Base-by-base conservation (phyloP, 2,888 invertebrate genomes). In the Apeira syringaria region DNA sequence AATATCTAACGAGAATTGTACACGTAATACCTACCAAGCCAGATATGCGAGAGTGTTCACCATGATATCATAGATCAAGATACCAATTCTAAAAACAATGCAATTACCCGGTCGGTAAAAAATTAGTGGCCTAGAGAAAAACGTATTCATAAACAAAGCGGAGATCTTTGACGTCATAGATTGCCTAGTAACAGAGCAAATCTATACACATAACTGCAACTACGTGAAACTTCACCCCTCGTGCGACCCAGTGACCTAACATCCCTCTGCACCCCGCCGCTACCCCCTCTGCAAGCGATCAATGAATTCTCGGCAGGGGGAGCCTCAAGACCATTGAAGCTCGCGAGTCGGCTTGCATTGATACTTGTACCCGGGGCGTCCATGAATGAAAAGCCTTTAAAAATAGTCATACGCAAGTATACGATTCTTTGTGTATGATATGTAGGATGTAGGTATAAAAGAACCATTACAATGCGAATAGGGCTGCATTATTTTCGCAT, bases 161-260 rank as follows among this genome's bases (percentile, higher is more conserved):
- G 45, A 27, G 41, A 55, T 61, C 53, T 57, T 51, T 63, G 66
- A 62, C 62, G 59, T 60, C 46, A 57, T 52, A 54, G 44, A 51
- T 51, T 46, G 44, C 54, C 47, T 56, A 51, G 60, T 52, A 65
- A 59, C 64, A 58, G 47, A 40, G 34, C 20, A 6, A 24, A 24
- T 24, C 24, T 24, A 22, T 7, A 9, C 10, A 8, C 18, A 25
- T 35, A 47, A 35, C 30, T 49, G 49, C 36, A 50, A 30, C 51
- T 48, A 47, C 50, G 40, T 40, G 49, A 35, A 44, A 40, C 9
- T 8, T 24, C 50, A 44, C 46, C 53, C 63, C 67, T 34, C 63
- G 68, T 65, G 66, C 79, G 81, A 81, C 84, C 84, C 59, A 80
- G 74, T 85, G 80, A 82, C 82, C 81, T 61, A 60, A 45, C 47